Conservation (phyloP, 2,888 invertebrate genomes). For the Ceramica pisi region DNA sequence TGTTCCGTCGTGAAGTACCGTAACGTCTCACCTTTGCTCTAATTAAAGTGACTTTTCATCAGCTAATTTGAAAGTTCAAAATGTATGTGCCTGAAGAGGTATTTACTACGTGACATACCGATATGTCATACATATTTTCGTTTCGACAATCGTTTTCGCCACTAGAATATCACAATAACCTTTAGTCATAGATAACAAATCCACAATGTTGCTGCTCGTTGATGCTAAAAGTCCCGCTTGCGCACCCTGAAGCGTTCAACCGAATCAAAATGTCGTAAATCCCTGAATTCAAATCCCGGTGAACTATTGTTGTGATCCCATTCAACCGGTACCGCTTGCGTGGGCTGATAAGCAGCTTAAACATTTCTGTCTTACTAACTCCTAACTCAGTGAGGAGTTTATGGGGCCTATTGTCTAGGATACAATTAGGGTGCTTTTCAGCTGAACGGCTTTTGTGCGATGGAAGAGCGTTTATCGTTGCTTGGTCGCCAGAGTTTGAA, state of each 20-base stretch:
- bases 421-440: conserved; percentile 19
- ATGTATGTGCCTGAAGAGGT: too few species aligned
- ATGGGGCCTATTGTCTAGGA: conserved; percentile 28
- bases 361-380: conserved; percentile 40
- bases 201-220: not conserved
- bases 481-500: not conserved
- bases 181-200: not conserved
- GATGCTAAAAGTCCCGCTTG: not conserved
- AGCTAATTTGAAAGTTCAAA: too few species aligned
- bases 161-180: too few species aligned
- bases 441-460: conserved; percentile 5
- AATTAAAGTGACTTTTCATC: too few species aligned
- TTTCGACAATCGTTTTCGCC: too few species aligned
- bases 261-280: conserved; percentile 37
- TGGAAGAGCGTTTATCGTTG: conserved; percentile 6
- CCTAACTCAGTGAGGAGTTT: conserved; percentile 14
- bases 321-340: conserved; percentile 35
- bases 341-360: conserved; percentile 53
- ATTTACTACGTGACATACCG: too few species aligned
- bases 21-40: too few species aligned
- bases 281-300: conserved; percentile 25
- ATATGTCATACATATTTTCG: too few species aligned
- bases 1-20: too few species aligned
- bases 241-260: not conserved
- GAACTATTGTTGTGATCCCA: conserved; percentile 48